These are phyloP conservation scores for Drosophila subsilvestris DNA, from an alignment of 2,888 invertebrate genomes.

Conservation along the genomic window DNA sequence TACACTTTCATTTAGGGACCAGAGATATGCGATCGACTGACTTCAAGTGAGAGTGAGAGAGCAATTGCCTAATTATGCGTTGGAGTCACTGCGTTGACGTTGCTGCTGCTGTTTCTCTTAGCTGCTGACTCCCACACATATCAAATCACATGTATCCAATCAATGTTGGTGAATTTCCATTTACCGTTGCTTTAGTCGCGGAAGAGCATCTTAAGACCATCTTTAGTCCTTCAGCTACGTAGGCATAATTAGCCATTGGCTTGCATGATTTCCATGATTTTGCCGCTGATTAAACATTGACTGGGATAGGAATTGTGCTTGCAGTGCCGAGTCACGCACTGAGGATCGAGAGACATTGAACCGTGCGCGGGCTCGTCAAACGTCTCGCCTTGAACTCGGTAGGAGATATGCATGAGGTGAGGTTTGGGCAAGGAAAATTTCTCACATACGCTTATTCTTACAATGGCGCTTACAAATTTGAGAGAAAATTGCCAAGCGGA, in stretches of 20 bases:
- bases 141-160: not conserved
- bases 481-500: slow-evolving; percentile 26
- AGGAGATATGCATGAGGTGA: not conserved
- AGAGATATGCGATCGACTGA: too few species aligned
- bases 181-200: not conserved
- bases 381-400: slow-evolving; percentile 31
- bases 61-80: too few species aligned
- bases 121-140: too few species aligned
- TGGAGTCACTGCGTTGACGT: too few species aligned
- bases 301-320: not conserved
- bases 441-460: slow-evolving; percentile 58
- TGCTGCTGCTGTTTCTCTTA: too few species aligned
- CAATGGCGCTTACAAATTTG: slow-evolving; percentile 29
- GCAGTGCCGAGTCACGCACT: slow-evolving; percentile 37
- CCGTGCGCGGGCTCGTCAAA: slow-evolving; percentile 7
- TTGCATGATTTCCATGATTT: slow-evolving; percentile 6
- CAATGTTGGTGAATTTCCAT: not conserved
- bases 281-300: slow-evolving; percentile 6
- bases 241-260: slow-evolving; percentile 30
- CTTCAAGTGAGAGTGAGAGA: too few species aligned
- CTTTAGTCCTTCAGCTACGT: not conserved
- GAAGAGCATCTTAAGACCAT: too few species aligned
- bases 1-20: too few species aligned
- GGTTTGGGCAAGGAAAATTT: slow-evolving; percentile 21
- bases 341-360: slow-evolving; percentile 32